Evolutionary conservation across 2,113 vertebrate genomes (phyloP).

Genomic region (Brachyistius frenatus): DNA sequence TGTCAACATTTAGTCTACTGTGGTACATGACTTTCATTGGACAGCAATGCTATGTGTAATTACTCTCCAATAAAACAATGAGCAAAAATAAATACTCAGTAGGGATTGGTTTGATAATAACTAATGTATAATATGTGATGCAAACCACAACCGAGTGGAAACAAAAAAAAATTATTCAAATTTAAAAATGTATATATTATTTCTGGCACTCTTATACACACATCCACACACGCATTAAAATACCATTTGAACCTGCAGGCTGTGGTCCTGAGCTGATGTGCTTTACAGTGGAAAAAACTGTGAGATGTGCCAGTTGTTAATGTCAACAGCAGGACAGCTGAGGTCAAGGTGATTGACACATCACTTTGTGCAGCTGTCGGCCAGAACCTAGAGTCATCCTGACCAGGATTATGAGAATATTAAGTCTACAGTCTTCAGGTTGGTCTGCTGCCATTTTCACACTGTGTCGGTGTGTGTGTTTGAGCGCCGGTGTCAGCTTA

Average conservation of each 20-base stretch:
- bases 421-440: constrained; percentile 25
- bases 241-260: constrained; percentile 32
- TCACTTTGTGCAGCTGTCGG: constrained; percentile 35
- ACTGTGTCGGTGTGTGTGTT: constrained; percentile 16
- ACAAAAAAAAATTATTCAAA: too few relatives aligned
- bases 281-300: constrained; percentile 43
- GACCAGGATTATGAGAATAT: constrained; percentile 26
- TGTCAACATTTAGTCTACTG: too few relatives aligned
- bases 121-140: too few relatives aligned
- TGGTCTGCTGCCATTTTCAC: constrained; percentile 49
- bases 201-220: neutral
- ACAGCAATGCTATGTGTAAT: too few relatives aligned
- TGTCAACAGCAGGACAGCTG: constrained; percentile 45
- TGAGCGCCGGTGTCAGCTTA: constrained; percentile 16
- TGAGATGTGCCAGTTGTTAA: constrained; percentile 57
- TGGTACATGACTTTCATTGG: too few relatives aligned
- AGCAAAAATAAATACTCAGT: too few relatives aligned
- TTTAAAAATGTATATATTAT: neutral
- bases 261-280: constrained; percentile 15
- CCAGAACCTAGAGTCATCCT: constrained; percentile 35
- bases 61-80: too few relatives aligned
- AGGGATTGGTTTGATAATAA: too few relatives aligned
- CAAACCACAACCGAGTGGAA: too few relatives aligned
- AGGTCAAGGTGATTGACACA: constrained; percentile 58
- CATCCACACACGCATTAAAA: neutral